Evolutionary conservation across 2,797 vertebrate genomes (phyloP).

Genomic region (Eremophila alpestris): DNA sequence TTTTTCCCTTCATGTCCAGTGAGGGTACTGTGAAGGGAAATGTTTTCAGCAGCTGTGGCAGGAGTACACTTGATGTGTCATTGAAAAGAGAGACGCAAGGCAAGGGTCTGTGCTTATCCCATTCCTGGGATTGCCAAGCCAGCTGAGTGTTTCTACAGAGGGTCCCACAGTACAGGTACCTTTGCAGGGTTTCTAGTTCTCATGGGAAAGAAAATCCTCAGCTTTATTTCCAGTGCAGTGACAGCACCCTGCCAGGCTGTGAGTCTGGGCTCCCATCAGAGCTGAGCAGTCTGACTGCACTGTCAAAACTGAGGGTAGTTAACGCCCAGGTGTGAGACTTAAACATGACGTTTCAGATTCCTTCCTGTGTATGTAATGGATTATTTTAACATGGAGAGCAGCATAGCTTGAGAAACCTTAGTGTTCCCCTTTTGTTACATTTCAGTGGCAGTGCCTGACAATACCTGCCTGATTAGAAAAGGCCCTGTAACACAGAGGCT

Average conservation of each 20-base stretch:
- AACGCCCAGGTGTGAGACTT: conserved; percentile 15
- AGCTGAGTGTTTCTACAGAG: neutral
- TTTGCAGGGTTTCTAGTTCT: neutral
- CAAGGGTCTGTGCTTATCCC: neutral
- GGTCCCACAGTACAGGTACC: neutral
- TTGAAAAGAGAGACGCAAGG: neutral
- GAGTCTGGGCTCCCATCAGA: neutral
- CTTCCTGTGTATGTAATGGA: neutral
- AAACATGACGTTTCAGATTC: conserved; percentile 1
- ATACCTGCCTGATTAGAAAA: neutral
- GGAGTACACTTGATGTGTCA: neutral
- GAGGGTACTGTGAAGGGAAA: neutral
- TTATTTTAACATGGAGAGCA: neutral
- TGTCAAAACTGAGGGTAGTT: neutral
- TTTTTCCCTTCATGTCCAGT: accelerated
- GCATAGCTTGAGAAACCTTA: neutral
- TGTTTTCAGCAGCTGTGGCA: neutral
- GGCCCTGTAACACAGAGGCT: neutral
- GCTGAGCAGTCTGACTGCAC: neutral
- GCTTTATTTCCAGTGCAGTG: neutral
- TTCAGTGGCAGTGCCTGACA: neutral
- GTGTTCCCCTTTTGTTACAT: neutral
- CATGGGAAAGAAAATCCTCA: neutral
- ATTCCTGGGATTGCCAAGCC: neutral
- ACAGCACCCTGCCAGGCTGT: neutral